phyloP scores from a whole-genome alignment of 1,140 invertebrate species.

The Platyscapa corneri region DNA sequence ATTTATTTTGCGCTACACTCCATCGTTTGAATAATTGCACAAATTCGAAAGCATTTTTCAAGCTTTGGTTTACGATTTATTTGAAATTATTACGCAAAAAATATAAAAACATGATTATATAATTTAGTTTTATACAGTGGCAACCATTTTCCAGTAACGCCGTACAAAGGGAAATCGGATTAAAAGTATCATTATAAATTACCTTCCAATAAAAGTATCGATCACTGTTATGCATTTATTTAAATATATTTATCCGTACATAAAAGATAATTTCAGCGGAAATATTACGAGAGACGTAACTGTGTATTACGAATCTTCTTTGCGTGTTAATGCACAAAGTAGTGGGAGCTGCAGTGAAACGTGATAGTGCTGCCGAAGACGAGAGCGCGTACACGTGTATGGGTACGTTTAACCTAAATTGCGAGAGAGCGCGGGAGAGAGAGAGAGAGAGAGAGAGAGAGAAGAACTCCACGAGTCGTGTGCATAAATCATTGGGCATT shows the following conservation, averaged over 20 bases:
- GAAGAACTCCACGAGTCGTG: neutral
- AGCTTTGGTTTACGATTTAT: neutral
- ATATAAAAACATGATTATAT: neutral
- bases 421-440: conserved; percentile 1
- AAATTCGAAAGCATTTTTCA: neutral
- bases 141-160: too few species aligned
- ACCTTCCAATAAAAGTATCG: conserved; percentile 20
- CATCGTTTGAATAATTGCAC: neutral
- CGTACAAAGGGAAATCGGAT: neutral
- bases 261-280: neutral
- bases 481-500: conserved; percentile 69
- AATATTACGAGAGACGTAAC: neutral
- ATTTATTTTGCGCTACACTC: neutral
- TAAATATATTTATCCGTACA: neutral
- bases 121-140: neutral
- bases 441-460: neutral
- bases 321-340: neutral
- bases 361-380: conserved; percentile 36
- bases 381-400: conserved; percentile 55
- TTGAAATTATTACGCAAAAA: neutral
- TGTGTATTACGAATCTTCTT: conserved; percentile 24
- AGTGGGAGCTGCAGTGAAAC: conserved; percentile 21
- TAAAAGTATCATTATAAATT: neutral
- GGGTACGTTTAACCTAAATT: conserved; percentile 62
- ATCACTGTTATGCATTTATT: neutral